Evolutionary conservation across 1,140 invertebrate species (phyloP).

Genomic region (Asbolus verrucosus): DNA sequence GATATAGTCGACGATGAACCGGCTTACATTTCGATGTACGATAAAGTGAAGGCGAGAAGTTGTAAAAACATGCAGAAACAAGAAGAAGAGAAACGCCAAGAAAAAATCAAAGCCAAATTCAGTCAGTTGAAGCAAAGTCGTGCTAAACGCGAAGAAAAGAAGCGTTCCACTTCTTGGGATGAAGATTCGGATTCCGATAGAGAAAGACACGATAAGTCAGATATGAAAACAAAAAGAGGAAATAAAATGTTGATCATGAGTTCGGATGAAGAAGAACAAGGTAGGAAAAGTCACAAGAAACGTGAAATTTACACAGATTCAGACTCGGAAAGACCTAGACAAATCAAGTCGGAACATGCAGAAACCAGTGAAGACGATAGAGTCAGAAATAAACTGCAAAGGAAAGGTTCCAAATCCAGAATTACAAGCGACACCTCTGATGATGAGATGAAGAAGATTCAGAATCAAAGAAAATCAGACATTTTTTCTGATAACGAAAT

Average conservation of each 20-base stretch:
- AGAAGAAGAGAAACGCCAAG: constrained; percentile 88
- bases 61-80: constrained; percentile 93
- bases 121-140: constrained; percentile 88
- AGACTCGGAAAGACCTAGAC: constrained; percentile 63
- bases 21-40: constrained; percentile 97
- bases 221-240: constrained; percentile 55
- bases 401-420: constrained; percentile 68
- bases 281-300: constrained; percentile 57
- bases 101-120: constrained; percentile 90
- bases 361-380: constrained; percentile 62
- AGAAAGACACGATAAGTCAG: constrained; percentile 63
- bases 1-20: constrained; percentile 91
- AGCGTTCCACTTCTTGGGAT: constrained; percentile 87
- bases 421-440: constrained; percentile 75
- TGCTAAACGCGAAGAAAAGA: constrained; percentile 87
- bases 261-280: constrained; percentile 68
- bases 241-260: constrained; percentile 68
- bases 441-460: constrained; percentile 65
- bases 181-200: constrained; percentile 80
- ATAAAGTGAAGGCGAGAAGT: constrained; percentile 96
- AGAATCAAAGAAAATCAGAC: constrained; percentile 62
- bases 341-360: constrained; percentile 64
- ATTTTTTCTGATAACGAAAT: constrained; percentile 68
- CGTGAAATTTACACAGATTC: constrained; percentile 66
- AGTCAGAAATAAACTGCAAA: constrained; percentile 61